phyloP scores from a whole-genome alignment of 2,888 invertebrate species.

The Eupithecia exiguata region DNA sequence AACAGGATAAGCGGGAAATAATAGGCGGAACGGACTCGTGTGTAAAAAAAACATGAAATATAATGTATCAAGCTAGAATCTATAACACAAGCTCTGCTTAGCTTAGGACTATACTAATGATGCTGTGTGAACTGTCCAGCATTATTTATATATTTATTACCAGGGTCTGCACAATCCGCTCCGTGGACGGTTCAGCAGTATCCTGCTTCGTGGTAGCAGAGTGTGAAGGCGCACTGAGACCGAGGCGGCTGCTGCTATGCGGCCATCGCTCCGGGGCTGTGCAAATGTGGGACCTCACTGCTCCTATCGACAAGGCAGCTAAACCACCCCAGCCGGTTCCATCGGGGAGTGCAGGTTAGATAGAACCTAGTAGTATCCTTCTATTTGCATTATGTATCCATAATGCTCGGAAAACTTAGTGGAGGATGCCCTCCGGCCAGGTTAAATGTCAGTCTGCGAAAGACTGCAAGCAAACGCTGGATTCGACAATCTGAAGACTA shows the following conservation, averaged over 20 bases:
- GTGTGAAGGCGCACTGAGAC: slow-evolving; percentile 97
- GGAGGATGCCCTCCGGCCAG: neutral
- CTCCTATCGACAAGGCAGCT: slow-evolving; percentile 91
- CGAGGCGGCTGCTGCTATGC: slow-evolving; percentile 94
- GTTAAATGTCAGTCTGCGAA: neutral
- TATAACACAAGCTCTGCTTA: neutral
- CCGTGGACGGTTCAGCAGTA: slow-evolving; percentile 96
- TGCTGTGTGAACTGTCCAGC: neutral
- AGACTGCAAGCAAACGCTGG: neutral
- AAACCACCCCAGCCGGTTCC: slow-evolving; percentile 50
- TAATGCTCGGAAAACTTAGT: neutral
- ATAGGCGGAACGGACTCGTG: too few relatives aligned
- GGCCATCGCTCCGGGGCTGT: slow-evolving; percentile 96
- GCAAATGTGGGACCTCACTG: slow-evolving; percentile 99
- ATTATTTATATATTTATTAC: neutral
- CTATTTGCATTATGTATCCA: too few relatives aligned
- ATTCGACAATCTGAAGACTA: neutral
- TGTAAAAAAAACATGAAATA: too few relatives aligned
- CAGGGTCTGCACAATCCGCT: slow-evolving; percentile 96
- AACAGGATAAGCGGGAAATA: too few relatives aligned
- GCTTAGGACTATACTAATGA: neutral
- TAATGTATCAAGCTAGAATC: neutral
- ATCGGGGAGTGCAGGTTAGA: slow-evolving; percentile 41
- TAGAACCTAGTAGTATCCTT: neutral
- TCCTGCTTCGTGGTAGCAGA: slow-evolving; percentile 98